Evolutionary conservation across 30 jellyfish, hydroid and myxozoan species (phyloP).

Genomic region (Phacellophora camtschatica): DNA sequence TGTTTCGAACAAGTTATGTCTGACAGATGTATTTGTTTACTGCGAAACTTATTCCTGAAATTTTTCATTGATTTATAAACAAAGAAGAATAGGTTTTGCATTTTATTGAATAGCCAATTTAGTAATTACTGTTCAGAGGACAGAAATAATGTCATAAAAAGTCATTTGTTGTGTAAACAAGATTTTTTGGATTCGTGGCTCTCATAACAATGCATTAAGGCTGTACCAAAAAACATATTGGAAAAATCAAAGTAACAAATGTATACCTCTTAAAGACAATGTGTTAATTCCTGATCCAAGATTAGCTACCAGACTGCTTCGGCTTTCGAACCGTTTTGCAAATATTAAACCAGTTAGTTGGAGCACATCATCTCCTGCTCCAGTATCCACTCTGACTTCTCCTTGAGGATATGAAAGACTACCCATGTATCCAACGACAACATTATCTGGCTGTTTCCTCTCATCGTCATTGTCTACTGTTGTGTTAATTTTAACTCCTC

Average conservation of each 20-base stretch:
- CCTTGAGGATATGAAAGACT: not conserved
- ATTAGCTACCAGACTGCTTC: not conserved
- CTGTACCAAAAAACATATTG: too few relatives aligned
- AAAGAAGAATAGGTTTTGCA: too few relatives aligned
- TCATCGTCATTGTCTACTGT: not conserved
- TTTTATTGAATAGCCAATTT: too few relatives aligned
- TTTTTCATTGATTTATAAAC: too few relatives aligned
- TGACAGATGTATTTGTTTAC: too few relatives aligned
- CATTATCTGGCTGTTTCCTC: not conserved
- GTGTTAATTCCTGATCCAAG: slow-evolving; percentile 15
- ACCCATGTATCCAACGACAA: not conserved
- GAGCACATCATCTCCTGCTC: not conserved
- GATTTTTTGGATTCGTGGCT: too few relatives aligned
- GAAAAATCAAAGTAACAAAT: not conserved
- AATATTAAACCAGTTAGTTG: not conserved
- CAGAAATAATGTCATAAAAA: too few relatives aligned
- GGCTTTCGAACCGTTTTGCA: not conserved
- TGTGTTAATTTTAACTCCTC: not conserved
- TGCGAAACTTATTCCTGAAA: too few relatives aligned
- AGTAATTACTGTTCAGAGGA: too few relatives aligned
- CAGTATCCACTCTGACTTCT: not conserved
- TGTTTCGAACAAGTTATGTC: too few relatives aligned
- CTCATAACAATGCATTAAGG: too few relatives aligned
- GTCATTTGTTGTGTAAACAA: too few relatives aligned
- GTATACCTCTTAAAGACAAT: not conserved